These are phyloP conservation scores for Wiebesia pumilae DNA, from an alignment of 1,140 invertebrate genomes.

Conservation along the genomic window DNA sequence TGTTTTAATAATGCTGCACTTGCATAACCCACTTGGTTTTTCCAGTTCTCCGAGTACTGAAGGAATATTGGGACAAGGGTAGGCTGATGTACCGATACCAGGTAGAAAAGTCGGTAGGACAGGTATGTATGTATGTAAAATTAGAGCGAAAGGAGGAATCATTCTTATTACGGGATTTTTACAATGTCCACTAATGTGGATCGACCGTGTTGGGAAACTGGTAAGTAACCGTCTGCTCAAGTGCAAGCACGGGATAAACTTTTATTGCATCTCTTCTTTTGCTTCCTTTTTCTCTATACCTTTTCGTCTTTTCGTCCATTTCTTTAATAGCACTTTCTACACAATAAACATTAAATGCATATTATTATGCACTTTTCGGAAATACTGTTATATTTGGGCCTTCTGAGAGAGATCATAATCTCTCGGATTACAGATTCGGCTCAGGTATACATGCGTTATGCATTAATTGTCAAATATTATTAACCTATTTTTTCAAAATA, in stretches of 20 bases:
- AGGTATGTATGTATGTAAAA: slow-evolving; percentile 10
- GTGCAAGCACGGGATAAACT: neutral
- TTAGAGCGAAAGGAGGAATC: neutral
- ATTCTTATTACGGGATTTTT: slow-evolving; percentile 3
- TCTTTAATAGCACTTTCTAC: neutral
- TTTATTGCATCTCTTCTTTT: neutral
- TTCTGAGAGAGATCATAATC: neutral
- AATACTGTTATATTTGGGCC: neutral
- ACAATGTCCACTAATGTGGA: slow-evolving; percentile 4
- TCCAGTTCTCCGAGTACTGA: neutral
- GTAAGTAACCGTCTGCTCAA: neutral
- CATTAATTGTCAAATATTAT: neutral
- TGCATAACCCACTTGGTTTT: neutral
- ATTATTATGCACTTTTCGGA: neutral
- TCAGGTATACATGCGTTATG: neutral
- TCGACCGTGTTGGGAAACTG: neutral
- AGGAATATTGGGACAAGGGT: neutral
- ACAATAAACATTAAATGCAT: neutral
- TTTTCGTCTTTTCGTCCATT: neutral
- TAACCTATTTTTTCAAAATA: neutral
- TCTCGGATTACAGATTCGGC: neutral
- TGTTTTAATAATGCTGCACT: neutral
- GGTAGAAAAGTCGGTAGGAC: neutral
- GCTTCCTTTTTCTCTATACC: neutral
- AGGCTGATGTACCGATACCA: neutral